Base-by-base conservation (phyloP, 2,113 vertebrate species). In the Empidonax traillii region DNA sequence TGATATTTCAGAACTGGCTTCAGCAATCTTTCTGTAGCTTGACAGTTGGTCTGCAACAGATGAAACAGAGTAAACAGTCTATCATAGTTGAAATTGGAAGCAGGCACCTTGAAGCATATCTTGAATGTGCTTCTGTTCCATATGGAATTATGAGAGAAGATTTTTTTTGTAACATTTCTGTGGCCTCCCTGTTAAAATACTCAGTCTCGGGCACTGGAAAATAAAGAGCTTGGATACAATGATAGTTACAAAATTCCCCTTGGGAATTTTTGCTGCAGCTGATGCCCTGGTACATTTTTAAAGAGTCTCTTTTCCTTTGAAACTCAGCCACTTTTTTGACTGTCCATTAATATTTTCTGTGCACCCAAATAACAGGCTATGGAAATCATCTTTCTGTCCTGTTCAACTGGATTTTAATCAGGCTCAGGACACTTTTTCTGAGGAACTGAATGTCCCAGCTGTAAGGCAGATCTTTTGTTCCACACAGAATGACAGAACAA, bases 91-190 rank as follows among this genome's bases (percentile, higher is more conserved):
- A 88, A 93, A 92, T 80, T 94, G 68, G 92, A 96, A 90, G 82
- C 92, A 81, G 59, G 35, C 23, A 88, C 90, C 88, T 79, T 93
- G 90, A 92, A 92, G 72, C 76, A 14, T 90, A 63, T 66, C 75
- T 74, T 77, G 28, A 85, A 37, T 58, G 44, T 56, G 37, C 35
- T 93, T 83, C 85, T 86, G 25, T 63, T 94, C 66, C 12, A 24
- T 59, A 31, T 46, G 33, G 68, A 86, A 80, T 77, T 74, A 63
- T 4, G 22, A 39, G 41, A 66, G 13, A 53, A 43, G 22, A 27
- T 33, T 15, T 52, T 74, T 80, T 75, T 80, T 85, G 22, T 0
- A 35, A 33, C 33, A 9, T 43, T 96, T 86, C 72, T 33, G 3
- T 77, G 68, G 30, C 61, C 30, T 80, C 62, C 14, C 47, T 77